phyloP scores from a whole-genome alignment of 2,113 vertebrate genomes.

The Acanthochromis polyacanthus region DNA sequence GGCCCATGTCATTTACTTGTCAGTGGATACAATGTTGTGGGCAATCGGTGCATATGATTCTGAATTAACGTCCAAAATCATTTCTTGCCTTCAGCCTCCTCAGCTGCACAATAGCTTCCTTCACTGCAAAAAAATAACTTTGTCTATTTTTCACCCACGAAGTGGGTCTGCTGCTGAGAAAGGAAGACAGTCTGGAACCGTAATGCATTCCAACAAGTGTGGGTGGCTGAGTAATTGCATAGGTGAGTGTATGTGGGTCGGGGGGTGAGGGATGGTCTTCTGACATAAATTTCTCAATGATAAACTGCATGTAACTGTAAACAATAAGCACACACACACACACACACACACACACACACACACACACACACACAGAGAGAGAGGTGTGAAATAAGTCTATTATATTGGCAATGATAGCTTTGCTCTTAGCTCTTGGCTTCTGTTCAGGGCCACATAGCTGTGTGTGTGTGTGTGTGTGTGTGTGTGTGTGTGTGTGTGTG shows the following conservation, averaged over 20 bases:
- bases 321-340: neutral
- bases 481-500: too few relatives aligned
- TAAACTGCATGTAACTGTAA: slow-evolving; percentile 38
- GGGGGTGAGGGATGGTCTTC: neutral
- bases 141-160: neutral
- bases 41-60: too few relatives aligned
- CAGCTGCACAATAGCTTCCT: too few relatives aligned
- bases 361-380: neutral
- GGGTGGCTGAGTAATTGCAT: slow-evolving; percentile 28
- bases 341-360: slow-evolving; percentile 10
- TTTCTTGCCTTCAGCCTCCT: too few relatives aligned
- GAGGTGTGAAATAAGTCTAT: slow-evolving; percentile 43
- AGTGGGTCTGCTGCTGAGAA: slow-evolving; percentile 4
- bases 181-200: neutral
- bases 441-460: slow-evolving; percentile 49
- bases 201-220: slow-evolving; percentile 7
- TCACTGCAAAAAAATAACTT: neutral
- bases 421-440: slow-evolving; percentile 55
- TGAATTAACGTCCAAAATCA: too few relatives aligned
- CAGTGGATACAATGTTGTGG: too few relatives aligned
- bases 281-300: slow-evolving; percentile 34
- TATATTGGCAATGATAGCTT: slow-evolving; percentile 54
- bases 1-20: too few relatives aligned
- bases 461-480: slow-evolving; percentile 55
- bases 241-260: neutral